These are phyloP conservation scores for Eupeodes corollae DNA, from an alignment of 1,140 invertebrate species.

Conservation along the genomic window DNA sequence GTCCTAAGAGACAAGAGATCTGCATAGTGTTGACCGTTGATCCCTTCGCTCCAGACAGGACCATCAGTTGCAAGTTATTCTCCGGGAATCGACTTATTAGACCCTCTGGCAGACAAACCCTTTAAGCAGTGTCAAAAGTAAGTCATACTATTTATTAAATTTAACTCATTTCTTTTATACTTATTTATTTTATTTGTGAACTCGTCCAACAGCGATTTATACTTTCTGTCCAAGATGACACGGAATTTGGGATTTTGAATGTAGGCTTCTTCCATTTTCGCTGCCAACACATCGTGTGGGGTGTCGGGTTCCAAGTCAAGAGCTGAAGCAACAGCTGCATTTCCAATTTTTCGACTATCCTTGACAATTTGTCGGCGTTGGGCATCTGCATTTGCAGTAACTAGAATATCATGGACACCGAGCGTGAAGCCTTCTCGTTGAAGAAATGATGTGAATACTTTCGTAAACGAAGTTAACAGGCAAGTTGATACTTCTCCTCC, in stretches of 20 bases:
- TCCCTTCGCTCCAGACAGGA: slow-evolving; percentile 96
- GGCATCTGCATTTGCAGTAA: slow-evolving; percentile 57
- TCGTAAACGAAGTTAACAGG: slow-evolving; percentile 79
- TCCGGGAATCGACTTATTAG: slow-evolving; percentile 78
- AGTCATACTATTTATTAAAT: neutral
- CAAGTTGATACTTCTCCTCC: slow-evolving; percentile 71
- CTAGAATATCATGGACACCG: slow-evolving; percentile 89
- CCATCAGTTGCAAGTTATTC: slow-evolving; percentile 97
- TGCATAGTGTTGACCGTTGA: slow-evolving; percentile 94
- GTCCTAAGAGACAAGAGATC: slow-evolving; percentile 91
- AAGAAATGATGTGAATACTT: slow-evolving; percentile 83
- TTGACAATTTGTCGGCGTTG: slow-evolving; percentile 61
- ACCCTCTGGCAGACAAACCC: slow-evolving; percentile 65
- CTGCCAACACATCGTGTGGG: slow-evolving; percentile 45
- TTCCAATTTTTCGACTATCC: slow-evolving; percentile 46
- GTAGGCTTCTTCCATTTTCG: slow-evolving; percentile 59
- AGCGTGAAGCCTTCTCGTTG: slow-evolving; percentile 88
- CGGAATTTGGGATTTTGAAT: slow-evolving; percentile 65
- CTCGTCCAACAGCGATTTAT: slow-evolving; percentile 70
- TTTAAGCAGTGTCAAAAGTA: slow-evolving; percentile 5
- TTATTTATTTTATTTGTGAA: slow-evolving; percentile 86
- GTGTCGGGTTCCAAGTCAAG: slow-evolving; percentile 49
- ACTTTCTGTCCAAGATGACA: slow-evolving; percentile 67
- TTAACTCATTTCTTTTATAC: slow-evolving; percentile 26
- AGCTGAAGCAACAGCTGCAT: slow-evolving; percentile 53